Percentiles rank a stretch among this genome's conserved stretches.
phyloP scores from a whole-genome alignment of 2,888 invertebrate species.

The Oegoconia quadripuncta region DNA sequence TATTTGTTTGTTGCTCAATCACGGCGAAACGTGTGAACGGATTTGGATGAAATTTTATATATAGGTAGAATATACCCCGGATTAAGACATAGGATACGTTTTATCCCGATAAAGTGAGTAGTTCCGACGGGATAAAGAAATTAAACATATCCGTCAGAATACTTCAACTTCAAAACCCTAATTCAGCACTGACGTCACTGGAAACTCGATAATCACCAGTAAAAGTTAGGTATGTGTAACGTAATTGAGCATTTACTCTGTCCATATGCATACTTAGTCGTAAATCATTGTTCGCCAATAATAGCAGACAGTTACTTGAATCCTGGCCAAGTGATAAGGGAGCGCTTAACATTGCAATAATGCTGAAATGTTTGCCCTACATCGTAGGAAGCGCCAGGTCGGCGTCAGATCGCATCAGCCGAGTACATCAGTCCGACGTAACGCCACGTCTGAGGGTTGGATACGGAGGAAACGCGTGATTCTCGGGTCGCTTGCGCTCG shows the following conservation, averaged over 20 bases:
- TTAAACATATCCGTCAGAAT: too few relatives aligned
- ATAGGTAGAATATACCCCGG: too few relatives aligned
- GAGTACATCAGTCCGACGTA: neutral
- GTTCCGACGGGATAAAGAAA: too few relatives aligned
- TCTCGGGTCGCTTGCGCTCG: slow-evolving; percentile 51
- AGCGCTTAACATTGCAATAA: slow-evolving; percentile 22
- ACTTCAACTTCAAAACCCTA: too few relatives aligned
- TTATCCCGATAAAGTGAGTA: too few relatives aligned
- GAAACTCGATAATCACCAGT: slow-evolving; percentile 5
- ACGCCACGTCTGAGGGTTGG: neutral
- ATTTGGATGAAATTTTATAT: too few relatives aligned
- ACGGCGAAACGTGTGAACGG: too few relatives aligned
- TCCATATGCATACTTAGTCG: slow-evolving; percentile 33
- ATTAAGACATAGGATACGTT: too few relatives aligned
- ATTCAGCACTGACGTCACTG: too few relatives aligned
- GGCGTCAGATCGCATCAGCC: slow-evolving; percentile 4
- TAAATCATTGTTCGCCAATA: slow-evolving; percentile 48
- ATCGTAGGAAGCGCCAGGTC: slow-evolving; percentile 10
- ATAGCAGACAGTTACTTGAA: slow-evolving; percentile 39
- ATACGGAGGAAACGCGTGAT: slow-evolving; percentile 45
- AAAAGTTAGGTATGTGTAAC: too few relatives aligned
- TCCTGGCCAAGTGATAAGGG: slow-evolving; percentile 52
- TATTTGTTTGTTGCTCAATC: too few relatives aligned
- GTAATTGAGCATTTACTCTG: slow-evolving; percentile 43
- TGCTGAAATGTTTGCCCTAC: slow-evolving; percentile 13